phyloP scores from a whole-genome alignment of 1,140 invertebrate genomes.

The Drosophila funebris region DNA sequence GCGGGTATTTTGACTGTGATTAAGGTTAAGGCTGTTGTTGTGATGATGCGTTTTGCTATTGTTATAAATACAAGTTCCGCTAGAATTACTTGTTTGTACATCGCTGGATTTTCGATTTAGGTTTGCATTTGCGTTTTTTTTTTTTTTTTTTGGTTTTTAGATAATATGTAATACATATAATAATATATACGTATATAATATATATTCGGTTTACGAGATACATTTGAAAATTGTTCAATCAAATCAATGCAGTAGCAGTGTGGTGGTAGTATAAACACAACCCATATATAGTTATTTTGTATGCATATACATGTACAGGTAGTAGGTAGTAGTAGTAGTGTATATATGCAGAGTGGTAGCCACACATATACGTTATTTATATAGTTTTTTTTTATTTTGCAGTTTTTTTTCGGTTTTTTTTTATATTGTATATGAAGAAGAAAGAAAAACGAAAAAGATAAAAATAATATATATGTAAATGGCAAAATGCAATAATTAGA shows the following conservation, averaged over 20 bases:
- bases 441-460: slow-evolving; percentile 84
- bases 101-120: slow-evolving; percentile 81
- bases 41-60: slow-evolving; percentile 78
- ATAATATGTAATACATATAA: slow-evolving; percentile 79
- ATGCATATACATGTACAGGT: slow-evolving; percentile 83
- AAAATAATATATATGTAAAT: slow-evolving; percentile 83
- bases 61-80: slow-evolving; percentile 82
- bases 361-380: slow-evolving; percentile 83
- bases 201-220: slow-evolving; percentile 79
- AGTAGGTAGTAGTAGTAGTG: slow-evolving; percentile 78
- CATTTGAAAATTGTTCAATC: slow-evolving; percentile 81
- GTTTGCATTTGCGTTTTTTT: slow-evolving; percentile 54
- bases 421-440: slow-evolving; percentile 78
- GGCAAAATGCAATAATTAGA: slow-evolving; percentile 84
- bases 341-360: slow-evolving; percentile 80
- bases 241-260: slow-evolving; percentile 82
- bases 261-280: slow-evolving; percentile 83
- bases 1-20: slow-evolving; percentile 57
- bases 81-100: slow-evolving; percentile 84
- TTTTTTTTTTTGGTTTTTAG: slow-evolving; percentile 67
- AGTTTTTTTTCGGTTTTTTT: slow-evolving; percentile 75
- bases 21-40: slow-evolving; percentile 64
- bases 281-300: slow-evolving; percentile 83
- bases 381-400: slow-evolving; percentile 77
- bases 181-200: slow-evolving; percentile 68